phyloP scores from a whole-genome alignment of 2,113 vertebrate species.

The Colistium nudipinnis region DNA sequence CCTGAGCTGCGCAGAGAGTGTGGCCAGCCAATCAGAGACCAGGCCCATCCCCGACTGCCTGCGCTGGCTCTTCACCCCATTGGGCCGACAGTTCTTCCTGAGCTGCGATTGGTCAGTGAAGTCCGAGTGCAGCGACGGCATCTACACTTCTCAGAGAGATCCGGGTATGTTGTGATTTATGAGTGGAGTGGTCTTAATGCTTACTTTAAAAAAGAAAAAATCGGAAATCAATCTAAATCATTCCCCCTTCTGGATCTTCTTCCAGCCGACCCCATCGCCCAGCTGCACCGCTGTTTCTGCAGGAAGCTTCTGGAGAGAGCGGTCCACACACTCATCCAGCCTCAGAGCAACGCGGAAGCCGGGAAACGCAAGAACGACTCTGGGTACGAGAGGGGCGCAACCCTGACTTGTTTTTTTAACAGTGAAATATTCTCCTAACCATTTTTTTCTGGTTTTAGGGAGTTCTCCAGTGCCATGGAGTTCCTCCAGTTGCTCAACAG shows the following conservation, averaged over 20 bases:
- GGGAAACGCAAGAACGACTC: conserved; percentile 69
- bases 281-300: conserved; percentile 95
- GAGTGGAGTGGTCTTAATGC: background rate
- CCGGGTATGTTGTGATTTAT: conserved; percentile 81
- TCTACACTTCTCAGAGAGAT: conserved; percentile 92
- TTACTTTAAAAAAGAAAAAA: too few species aligned
- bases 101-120: conserved; percentile 94
- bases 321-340: conserved; percentile 91
- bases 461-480: conserved; percentile 90
- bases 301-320: conserved; percentile 93
- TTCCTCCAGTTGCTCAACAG: conserved; percentile 92
- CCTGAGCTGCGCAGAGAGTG: conserved; percentile 87
- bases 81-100: conserved; percentile 95
- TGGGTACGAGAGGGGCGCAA: conserved; percentile 74
- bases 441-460: conserved; percentile 75
- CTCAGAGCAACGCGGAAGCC: conserved; percentile 81
- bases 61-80: conserved; percentile 94
- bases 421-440: too few species aligned
- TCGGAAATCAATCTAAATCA: too few species aligned
- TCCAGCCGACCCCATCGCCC: conserved; percentile 92
- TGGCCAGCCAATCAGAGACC: conserved; percentile 82
- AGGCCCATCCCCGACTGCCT: conserved; percentile 87
- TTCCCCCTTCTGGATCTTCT: background rate
- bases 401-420: too few species aligned
- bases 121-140: conserved; percentile 83